Conservation (phyloP, 2,797 vertebrate species). For the Mus spretus region DNA sequence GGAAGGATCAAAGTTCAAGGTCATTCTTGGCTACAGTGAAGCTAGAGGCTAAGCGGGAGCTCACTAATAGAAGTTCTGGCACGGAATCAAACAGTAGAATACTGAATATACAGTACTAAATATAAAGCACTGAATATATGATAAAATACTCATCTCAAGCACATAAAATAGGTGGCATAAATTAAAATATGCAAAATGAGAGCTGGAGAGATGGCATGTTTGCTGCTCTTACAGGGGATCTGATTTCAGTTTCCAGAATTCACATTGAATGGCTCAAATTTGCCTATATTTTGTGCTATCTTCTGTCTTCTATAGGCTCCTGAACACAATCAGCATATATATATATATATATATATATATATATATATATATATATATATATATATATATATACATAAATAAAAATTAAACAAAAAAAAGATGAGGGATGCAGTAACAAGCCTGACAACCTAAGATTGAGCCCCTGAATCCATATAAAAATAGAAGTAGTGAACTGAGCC, state of each 20-base stretch:
- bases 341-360: neutral
- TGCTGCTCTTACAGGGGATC: neutral
- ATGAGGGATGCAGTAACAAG: neutral
- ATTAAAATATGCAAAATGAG: slow-evolving; percentile 36
- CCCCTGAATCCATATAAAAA: neutral
- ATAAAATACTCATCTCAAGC: neutral
- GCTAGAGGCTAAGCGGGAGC: too few species aligned
- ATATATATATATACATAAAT: neutral
- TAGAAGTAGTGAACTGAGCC: neutral
- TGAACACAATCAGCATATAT: neutral
- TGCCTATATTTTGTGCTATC: neutral
- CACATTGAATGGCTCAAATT: neutral
- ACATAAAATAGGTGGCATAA: neutral
- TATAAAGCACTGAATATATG: neutral
- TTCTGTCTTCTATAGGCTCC: neutral
- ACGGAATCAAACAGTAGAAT: neutral
- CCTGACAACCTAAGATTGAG: neutral
- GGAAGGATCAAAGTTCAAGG: neutral
- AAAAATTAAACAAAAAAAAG: neutral
- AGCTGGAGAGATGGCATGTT: neutral
- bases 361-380: neutral
- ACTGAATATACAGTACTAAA: neutral
- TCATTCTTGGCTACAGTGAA: neutral
- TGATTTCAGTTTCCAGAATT: neutral
- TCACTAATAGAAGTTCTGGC: neutral